Evolutionary conservation across 2,888 invertebrate species (phyloP).

Genomic region (Zaprionus lineosus): DNA sequence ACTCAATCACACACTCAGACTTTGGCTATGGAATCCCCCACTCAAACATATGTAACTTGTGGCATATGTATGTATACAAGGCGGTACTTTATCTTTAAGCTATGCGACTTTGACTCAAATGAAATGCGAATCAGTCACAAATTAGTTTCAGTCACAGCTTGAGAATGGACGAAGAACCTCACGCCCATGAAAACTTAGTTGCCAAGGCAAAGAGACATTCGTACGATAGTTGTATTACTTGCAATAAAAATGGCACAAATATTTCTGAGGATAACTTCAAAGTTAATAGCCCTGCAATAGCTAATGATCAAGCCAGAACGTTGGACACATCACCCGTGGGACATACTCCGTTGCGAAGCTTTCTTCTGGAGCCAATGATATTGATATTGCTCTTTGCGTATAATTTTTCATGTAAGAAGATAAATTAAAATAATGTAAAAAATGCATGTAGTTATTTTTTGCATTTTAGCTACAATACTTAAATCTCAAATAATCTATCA

Average conservation of each 20-base stretch:
- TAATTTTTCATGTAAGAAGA: slow-evolving; percentile 76
- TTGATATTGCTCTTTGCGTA: slow-evolving; percentile 77
- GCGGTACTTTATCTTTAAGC: slow-evolving; percentile 52
- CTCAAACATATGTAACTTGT: slow-evolving; percentile 1
- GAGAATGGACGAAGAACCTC: slow-evolving; percentile 60
- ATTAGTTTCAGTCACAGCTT: slow-evolving; percentile 37
- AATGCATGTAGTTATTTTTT: no score
- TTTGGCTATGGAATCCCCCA: slow-evolving; percentile 49
- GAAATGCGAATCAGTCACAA: slow-evolving; percentile 2
- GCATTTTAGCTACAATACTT: slow-evolving; percentile 82
- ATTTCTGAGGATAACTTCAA: not conserved
- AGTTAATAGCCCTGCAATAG: not conserved
- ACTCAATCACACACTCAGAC: not conserved
- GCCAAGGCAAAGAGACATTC: slow-evolving; percentile 24
- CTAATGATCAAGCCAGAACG: not conserved
- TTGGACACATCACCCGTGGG: not conserved
- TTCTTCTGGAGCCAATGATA: slow-evolving; percentile 75
- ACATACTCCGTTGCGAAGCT: slow-evolving; percentile 26
- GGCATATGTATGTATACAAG: not conserved
- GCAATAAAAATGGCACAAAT: slow-evolving; percentile 25
- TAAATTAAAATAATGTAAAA: not conserved
- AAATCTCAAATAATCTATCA: slow-evolving; percentile 88
- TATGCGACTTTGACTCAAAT: slow-evolving; percentile 7
- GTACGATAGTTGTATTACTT: not conserved
- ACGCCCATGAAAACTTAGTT: slow-evolving; percentile 55